These are phyloP conservation scores for Rutpela maculata DNA, from an alignment of 2,888 invertebrate genomes.

Conservation along the genomic window DNA sequence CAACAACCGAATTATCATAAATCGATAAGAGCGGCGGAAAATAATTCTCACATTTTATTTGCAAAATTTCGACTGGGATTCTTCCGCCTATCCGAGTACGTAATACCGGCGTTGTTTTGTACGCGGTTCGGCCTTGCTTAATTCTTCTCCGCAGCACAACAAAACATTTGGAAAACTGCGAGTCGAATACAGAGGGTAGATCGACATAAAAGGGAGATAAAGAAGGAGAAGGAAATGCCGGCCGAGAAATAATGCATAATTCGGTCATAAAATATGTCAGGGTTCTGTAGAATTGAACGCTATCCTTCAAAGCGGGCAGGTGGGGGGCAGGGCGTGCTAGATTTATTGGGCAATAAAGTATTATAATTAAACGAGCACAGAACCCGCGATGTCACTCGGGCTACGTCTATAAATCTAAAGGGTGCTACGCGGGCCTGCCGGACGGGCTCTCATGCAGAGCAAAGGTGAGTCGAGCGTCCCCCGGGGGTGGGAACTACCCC, in stretches of 20 bases:
- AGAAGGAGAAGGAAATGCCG: conserved; percentile 60
- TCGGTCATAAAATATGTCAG: conserved; percentile 83
- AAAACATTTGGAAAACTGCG: conserved; percentile 62
- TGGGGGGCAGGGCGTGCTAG: conserved; percentile 76
- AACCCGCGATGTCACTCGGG: conserved; percentile 75
- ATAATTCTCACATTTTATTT: background rate
- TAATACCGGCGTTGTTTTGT: conserved; percentile 33
- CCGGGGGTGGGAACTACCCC: conserved; percentile 8
- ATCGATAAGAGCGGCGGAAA: too few relatives aligned
- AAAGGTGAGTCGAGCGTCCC: conserved; percentile 70
- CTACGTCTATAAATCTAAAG: conserved; percentile 75
- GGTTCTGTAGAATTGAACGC: conserved; percentile 81
- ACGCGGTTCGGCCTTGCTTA: conserved; percentile 61
- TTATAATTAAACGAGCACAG: conserved; percentile 84
- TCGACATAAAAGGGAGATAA: conserved; percentile 58
- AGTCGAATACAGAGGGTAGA: conserved; percentile 52
- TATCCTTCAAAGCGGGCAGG: conserved; percentile 77
- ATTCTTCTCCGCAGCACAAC: conserved; percentile 61
- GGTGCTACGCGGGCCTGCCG: conserved; percentile 62
- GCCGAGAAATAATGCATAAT: conserved; percentile 76
- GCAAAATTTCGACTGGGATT: background rate
- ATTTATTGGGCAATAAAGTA: conserved; percentile 88
- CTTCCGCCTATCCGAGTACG: background rate
- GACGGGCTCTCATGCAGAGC: conserved; percentile 78
- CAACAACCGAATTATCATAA: too few relatives aligned